Percentiles rank a stretch among this genome's conserved stretches.
These are phyloP conservation scores for Chrysopilus asiliformis DNA, from an alignment of 2,888 invertebrate species.

Conservation along the genomic window DNA sequence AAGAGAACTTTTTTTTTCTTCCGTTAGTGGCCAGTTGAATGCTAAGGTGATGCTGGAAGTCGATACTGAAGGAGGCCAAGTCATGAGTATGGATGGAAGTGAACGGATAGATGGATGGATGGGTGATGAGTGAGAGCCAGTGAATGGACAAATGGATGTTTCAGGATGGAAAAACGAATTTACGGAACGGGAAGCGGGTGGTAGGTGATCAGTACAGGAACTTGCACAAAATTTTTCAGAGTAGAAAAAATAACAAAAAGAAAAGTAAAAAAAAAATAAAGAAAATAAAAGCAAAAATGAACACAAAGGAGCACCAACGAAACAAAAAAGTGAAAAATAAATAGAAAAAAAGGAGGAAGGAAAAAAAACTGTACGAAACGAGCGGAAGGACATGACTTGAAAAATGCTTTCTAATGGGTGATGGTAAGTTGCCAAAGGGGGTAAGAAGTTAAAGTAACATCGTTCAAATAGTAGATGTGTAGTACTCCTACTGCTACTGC, in stretches of 20 bases:
- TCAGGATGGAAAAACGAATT: background rate
- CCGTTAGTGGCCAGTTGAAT: too few relatives aligned
- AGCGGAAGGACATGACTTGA: conserved; percentile 15
- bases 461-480: background rate
- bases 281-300: conserved; percentile 6
- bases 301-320: conserved; percentile 9
- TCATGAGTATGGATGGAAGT: too few relatives aligned
- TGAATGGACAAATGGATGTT: background rate
- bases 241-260: too few relatives aligned
- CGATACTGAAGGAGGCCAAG: too few relatives aligned
- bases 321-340: too few relatives aligned
- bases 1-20: too few relatives aligned
- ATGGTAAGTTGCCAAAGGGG: conserved; percentile 4
- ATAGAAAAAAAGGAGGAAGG: too few relatives aligned
- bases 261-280: conserved; percentile 6
- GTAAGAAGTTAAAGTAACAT: background rate
- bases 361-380: conserved; percentile 12
- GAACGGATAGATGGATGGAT: too few relatives aligned
- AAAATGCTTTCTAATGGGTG: conserved; percentile 14
- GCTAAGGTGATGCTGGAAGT: too few relatives aligned
- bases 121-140: too few relatives aligned
- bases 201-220: too few relatives aligned
- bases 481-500: background rate
- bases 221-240: too few relatives aligned
- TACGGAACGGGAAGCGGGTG: background rate